Conservation (phyloP, 2,888 invertebrate species). For the Atherix ibis region DNA sequence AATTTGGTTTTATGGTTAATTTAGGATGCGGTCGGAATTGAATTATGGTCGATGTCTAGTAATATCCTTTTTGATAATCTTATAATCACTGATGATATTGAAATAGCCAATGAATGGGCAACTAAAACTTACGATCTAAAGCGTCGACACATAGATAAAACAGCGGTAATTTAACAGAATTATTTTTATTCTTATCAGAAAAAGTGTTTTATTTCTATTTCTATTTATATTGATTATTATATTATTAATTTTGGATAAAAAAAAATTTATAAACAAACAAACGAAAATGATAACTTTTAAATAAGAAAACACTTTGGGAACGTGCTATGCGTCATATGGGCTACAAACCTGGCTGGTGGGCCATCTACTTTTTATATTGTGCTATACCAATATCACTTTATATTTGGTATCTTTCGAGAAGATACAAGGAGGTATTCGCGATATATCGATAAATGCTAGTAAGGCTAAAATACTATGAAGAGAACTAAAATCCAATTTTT, state of each 20-base stretch:
- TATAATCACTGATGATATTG: conserved; percentile 69
- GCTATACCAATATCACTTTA: conserved; percentile 54
- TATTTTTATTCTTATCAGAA: conserved; percentile 1
- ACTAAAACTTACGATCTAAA: conserved; percentile 72
- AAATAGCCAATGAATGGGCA: conserved; percentile 65
- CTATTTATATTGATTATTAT: too few relatives aligned
- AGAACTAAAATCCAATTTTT: too few relatives aligned
- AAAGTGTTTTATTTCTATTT: conserved; percentile 4
- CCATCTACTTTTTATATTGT: conserved; percentile 61
- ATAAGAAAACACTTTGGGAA: conserved; percentile 53
- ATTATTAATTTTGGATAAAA: too few relatives aligned
- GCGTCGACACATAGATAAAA: conserved; percentile 58
- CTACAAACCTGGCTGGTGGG: conserved; percentile 69
- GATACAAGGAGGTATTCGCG: conserved; percentile 54
- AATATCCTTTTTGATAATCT: conserved; percentile 92
- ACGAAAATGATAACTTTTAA: conserved; percentile 15
- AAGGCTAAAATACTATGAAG: too few relatives aligned
- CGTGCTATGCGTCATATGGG: conserved; percentile 55
- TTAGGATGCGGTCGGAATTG: conserved; percentile 85
- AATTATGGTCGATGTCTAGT: conserved; percentile 97
- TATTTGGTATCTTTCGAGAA: conserved; percentile 47
- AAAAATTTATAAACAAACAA: conserved; percentile 5
- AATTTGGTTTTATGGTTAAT: conserved; percentile 12
- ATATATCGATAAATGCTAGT: too few relatives aligned
- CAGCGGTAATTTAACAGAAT: conserved; percentile 51